Conservation (phyloP, 2,888 invertebrate genomes). For the Lepeophtheirus nordmannii region DNA sequence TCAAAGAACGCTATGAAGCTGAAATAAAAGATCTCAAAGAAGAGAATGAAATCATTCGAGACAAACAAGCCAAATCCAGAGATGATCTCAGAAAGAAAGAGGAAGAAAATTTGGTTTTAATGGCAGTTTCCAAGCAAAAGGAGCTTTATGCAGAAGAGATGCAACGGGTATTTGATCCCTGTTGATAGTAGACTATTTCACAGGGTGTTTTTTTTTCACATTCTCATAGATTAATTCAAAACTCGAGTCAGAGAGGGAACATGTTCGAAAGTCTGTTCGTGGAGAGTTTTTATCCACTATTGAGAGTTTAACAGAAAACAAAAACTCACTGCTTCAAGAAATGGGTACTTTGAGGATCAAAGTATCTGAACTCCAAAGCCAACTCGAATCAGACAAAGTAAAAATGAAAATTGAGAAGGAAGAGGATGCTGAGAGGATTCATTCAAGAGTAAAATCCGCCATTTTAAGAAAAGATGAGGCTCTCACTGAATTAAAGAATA, state of each 20-base stretch:
- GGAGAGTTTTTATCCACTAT: slow-evolving; percentile 16
- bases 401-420: slow-evolving; percentile 25
- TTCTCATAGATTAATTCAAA: slow-evolving; percentile 1
- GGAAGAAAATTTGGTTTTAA: slow-evolving; percentile 1
- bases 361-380: slow-evolving; percentile 25
- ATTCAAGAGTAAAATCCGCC: slow-evolving; percentile 21
- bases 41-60: slow-evolving; percentile 3
- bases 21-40: background rate
- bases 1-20: background rate
- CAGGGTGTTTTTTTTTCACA: background rate
- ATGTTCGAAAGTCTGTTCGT: slow-evolving; percentile 16
- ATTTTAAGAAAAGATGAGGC: slow-evolving; percentile 23
- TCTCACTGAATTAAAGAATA: slow-evolving; percentile 23
- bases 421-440: slow-evolving; percentile 24
- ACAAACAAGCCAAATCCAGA: background rate
- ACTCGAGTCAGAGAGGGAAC: slow-evolving; percentile 15
- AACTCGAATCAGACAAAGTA: slow-evolving; percentile 25
- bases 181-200: background rate
- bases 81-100: background rate
- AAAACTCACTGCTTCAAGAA: background rate
- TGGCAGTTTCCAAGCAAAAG: slow-evolving; percentile 4
- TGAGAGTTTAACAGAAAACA: background rate
- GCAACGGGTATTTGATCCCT: background rate
- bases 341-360: slow-evolving; percentile 23
- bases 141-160: background rate